Percentiles rank a stretch among this genome's conserved stretches.
Evolutionary conservation across 2,113 vertebrate genomes (phyloP).

Genomic region (Parus major): DNA sequence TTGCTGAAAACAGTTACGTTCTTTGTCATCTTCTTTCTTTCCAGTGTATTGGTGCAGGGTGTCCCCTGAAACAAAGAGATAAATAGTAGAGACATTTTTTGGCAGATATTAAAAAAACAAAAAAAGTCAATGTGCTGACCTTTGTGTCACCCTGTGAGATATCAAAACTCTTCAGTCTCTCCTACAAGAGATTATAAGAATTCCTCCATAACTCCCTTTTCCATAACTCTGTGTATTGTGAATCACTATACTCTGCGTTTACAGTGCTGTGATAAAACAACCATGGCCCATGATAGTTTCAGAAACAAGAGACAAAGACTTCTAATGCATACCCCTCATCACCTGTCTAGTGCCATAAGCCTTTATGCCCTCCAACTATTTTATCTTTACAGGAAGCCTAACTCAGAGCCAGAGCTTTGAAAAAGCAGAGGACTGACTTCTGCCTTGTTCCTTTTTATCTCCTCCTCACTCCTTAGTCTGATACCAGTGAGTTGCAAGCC

Average conservation of each 20-base stretch:
- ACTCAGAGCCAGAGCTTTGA: not conserved
- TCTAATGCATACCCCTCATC: not conserved
- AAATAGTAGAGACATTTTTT: not conserved
- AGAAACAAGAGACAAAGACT: not conserved
- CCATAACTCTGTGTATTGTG: not conserved
- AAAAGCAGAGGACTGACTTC: not conserved
- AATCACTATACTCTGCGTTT: not conserved
- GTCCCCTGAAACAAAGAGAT: not conserved
- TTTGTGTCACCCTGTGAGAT: not conserved
- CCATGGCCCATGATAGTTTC: not conserved
- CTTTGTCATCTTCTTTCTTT: not conserved
- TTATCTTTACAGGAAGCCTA: not conserved
- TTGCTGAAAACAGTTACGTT: not conserved
- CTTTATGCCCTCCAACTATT: not conserved
- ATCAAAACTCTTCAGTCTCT: not conserved
- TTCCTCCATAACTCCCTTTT: not conserved
- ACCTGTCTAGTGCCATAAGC: not conserved
- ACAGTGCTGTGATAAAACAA: not conserved
- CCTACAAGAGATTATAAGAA: not conserved
- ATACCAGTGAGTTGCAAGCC: not conserved
- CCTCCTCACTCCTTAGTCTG: not conserved
- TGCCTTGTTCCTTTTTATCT: not conserved
- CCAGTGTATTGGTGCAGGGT: accelerated
- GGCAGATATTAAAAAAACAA: not conserved
- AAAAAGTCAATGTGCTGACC: not conserved